Evolutionary conservation across 2,113 vertebrate genomes (phyloP).

Genomic region (Anarrhichthys ocellatus): DNA sequence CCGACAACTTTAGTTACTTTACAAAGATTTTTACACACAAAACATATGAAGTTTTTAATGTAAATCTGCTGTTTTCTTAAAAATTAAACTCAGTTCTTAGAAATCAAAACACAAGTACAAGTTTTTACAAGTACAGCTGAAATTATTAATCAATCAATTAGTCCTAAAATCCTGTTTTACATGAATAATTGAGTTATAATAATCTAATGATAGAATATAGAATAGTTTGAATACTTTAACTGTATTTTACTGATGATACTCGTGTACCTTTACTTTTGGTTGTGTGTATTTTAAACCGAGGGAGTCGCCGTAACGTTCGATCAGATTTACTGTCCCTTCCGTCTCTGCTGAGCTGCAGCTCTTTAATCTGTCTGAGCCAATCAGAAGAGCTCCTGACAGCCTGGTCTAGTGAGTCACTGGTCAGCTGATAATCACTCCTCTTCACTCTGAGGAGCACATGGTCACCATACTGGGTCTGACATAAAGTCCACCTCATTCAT

Average conservation of each 20-base stretch:
- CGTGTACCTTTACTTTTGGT: background rate
- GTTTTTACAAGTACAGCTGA: background rate
- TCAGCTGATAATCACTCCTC: conserved; percentile 40
- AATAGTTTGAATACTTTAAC: background rate
- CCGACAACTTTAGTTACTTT: background rate
- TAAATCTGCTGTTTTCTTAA: too few species aligned
- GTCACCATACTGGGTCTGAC: background rate
- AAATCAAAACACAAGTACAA: too few species aligned
- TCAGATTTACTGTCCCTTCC: conserved; percentile 17
- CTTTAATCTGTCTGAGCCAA: conserved; percentile 77
- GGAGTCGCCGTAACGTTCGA: background rate
- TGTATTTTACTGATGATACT: background rate
- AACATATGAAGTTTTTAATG: too few species aligned
- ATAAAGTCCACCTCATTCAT: background rate
- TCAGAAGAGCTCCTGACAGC: conserved; percentile 50
- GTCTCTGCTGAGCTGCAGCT: conserved; percentile 45
- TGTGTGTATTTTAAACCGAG: background rate
- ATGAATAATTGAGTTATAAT: too few species aligned
- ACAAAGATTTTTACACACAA: background rate
- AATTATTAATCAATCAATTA: too few species aligned
- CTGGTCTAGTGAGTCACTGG: conserved; percentile 53
- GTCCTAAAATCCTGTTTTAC: too few species aligned
- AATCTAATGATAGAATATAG: too few species aligned
- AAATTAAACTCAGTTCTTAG: too few species aligned
- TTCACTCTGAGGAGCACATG: conserved; percentile 21